Conservation (phyloP, 2,888 invertebrate species). For the Cacoxenus indagator region DNA sequence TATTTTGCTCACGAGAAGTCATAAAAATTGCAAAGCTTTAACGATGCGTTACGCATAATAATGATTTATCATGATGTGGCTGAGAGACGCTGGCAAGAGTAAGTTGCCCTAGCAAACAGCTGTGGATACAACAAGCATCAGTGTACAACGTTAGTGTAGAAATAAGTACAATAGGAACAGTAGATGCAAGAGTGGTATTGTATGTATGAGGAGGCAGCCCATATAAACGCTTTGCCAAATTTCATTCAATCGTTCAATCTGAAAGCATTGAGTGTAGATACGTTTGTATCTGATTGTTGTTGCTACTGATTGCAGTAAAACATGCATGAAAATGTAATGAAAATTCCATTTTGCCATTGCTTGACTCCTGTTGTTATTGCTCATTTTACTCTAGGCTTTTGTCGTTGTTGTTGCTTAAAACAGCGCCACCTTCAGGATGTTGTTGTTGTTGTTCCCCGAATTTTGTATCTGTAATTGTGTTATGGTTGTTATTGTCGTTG, state of each 20-base stretch:
- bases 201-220: no score
- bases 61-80: conserved; percentile 17
- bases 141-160: no score
- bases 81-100: no score
- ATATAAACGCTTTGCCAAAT: no score
- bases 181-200: neutral
- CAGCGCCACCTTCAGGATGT: neutral
- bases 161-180: neutral
- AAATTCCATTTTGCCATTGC: neutral
- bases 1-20: conserved; percentile 24
- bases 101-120: no score
- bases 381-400: neutral
- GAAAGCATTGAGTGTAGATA: neutral
- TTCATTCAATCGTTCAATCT: no score
- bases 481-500: conserved; percentile 1
- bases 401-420: neutral
- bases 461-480: neutral
- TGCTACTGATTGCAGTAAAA: neutral
- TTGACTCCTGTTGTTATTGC: neutral
- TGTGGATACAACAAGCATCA: no score
- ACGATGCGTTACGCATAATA: conserved; percentile 29
- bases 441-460: neutral
- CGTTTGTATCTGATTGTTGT: neutral
- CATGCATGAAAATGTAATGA: neutral
- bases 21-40: conserved; percentile 26